Conservation (phyloP, 2,113 vertebrate genomes). For the Triplophysa tibetana region DNA sequence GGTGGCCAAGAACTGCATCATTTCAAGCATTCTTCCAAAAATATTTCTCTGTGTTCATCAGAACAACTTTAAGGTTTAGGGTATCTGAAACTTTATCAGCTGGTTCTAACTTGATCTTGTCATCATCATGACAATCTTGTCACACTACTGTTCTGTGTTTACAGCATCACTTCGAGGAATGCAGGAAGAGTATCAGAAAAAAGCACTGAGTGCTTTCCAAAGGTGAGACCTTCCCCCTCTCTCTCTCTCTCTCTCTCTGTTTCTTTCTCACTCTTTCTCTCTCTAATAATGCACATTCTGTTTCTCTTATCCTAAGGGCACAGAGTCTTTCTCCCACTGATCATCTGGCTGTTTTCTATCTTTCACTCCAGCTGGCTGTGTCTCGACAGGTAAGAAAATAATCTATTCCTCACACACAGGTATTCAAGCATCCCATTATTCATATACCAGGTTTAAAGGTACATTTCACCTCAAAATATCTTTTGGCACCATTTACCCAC, state of each 20-base stretch:
- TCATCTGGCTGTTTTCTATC: constrained; percentile 93
- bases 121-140: not conserved
- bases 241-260: not conserved
- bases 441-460: not conserved
- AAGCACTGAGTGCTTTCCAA: constrained; percentile 95
- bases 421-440: not conserved
- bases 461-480: too few species aligned
- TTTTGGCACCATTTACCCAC: too few species aligned
- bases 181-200: constrained; percentile 96
- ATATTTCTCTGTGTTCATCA: too few species aligned
- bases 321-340: constrained; percentile 94
- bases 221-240: constrained; percentile 72
- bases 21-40: too few species aligned
- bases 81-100: not conserved
- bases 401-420: not conserved
- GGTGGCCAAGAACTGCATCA: too few species aligned
- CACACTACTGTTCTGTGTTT: constrained; percentile 46
- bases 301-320: constrained; percentile 74
- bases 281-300: not conserved
- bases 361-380: constrained; percentile 94
- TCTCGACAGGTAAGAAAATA: constrained; percentile 89
- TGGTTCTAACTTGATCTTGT: too few species aligned
- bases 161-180: constrained; percentile 89
- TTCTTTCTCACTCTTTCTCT: not conserved
- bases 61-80: not conserved